Evolutionary conservation across 64 coral and sea anemone species (phyloP), one percentile per base, ranked within the genome.

Genomic region (Actinia equina): DNA sequence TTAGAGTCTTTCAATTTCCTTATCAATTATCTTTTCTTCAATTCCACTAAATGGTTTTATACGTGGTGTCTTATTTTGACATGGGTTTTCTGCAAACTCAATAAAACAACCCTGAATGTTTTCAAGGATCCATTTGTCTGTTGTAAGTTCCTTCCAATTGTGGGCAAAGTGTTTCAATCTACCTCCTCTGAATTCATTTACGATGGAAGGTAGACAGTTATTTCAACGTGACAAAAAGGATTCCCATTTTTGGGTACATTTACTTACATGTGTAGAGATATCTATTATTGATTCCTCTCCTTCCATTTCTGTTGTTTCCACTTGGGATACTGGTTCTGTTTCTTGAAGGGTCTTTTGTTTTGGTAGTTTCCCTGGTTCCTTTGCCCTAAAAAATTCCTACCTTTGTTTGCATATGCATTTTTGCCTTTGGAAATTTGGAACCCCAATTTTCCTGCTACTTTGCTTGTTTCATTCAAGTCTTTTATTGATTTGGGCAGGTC

Each of bases 401-500:
- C 84, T 18, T 86, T 64, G 20, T 65, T 59, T 9, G 37, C 59
- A 86, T 86, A 86, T 86, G 84, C 26, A 61, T 23, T 86, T 63
- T 61, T 86, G 59, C 84, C 84, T 86, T 63, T 86, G 25, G 64
- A 44, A 44, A 17, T 61, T 17, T 86, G 58, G 41, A 37, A 65
- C 22, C 84, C 84, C 3, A 86, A 7, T 86, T 86, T 86, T 42
- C 84, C 84, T 58, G 57, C 84, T 26, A 86, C 84, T 44, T 64
- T 86, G 30, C 67, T 86, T 43, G 84, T 61, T 61, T 86, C 84
- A 12, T 86, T 86, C 7, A 61, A 18, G 55, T 86, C 84, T 57
- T 63, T 86, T 62, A 86, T 86, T 6, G 84, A 86, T 65, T 86
- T 86, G 17, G 84, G 7, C 16, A 86, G 42, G 7, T 86, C 84